Evolutionary conservation across 2,888 invertebrate genomes (phyloP).

Genomic region (Boloria selene): DNA sequence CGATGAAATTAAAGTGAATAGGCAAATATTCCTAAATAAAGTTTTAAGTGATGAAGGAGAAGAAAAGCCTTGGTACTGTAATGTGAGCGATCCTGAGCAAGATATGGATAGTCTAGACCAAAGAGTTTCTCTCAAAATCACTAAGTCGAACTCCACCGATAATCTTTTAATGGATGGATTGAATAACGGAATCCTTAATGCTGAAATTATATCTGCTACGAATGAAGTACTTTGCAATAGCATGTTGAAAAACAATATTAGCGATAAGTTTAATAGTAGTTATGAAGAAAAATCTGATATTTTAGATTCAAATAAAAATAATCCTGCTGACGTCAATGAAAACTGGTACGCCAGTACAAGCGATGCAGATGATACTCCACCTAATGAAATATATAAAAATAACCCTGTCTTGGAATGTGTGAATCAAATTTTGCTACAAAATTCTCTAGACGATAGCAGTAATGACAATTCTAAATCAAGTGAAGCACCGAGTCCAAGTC

Average conservation of each 20-base stretch:
- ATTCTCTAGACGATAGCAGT: conserved; percentile 84
- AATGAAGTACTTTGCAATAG: conserved; percentile 74
- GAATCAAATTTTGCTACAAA: conserved; percentile 91
- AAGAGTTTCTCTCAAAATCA: conserved; percentile 56
- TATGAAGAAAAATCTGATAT: conserved; percentile 70
- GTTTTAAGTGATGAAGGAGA: conserved; percentile 68
- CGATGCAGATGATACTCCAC: conserved; percentile 88
- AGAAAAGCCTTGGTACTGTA: conserved; percentile 80
- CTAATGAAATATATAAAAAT: conserved; percentile 87
- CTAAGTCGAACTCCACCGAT: conserved; percentile 68
- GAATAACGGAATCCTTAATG: conserved; percentile 59
- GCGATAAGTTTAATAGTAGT: conserved; percentile 57
- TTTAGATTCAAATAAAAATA: conserved; percentile 53
- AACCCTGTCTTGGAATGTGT: conserved; percentile 94
- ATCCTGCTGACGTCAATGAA: conserved; percentile 81
- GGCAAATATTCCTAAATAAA: conserved; percentile 71
- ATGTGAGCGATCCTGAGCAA: conserved; percentile 78
- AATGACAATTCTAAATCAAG: conserved; percentile 76
- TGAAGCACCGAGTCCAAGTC: conserved; percentile 76
- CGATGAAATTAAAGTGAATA: conserved; percentile 75
- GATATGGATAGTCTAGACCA: conserved; percentile 69
- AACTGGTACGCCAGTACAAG: conserved; percentile 92
- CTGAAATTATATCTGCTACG: conserved; percentile 68
- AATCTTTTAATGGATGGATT: conserved; percentile 61
- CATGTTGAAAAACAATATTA: conserved; percentile 58